These are phyloP conservation scores for Mastacembelus armatus DNA, from an alignment of 2,797 vertebrate genomes.

Conservation along the genomic window DNA sequence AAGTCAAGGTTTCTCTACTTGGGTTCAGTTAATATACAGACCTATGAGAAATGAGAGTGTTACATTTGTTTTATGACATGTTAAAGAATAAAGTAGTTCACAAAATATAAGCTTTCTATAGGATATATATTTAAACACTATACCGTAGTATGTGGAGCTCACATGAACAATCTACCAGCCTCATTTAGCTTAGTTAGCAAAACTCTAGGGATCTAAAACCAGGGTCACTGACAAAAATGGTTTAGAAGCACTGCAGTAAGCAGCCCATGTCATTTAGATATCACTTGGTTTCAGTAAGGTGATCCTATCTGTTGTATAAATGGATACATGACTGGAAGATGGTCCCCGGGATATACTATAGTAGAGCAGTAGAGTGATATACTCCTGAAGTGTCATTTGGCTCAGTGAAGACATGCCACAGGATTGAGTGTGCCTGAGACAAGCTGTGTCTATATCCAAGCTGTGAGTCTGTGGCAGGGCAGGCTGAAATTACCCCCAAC, in stretches of 20 bases:
- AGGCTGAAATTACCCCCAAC: conserved; percentile 36
- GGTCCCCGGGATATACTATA: conserved; percentile 12
- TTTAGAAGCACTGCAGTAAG: conserved; percentile 3
- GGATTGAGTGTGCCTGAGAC: conserved; percentile 36
- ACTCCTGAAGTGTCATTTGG: conserved; percentile 30
- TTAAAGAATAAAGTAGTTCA: conserved; percentile 12
- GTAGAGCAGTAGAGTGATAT: conserved; percentile 27
- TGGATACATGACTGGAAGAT: conserved; percentile 13
- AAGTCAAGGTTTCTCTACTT: conserved; percentile 1
- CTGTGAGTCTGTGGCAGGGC: conserved; percentile 46
- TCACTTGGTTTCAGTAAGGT: conserved; percentile 3
- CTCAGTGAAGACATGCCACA: conserved; percentile 56
- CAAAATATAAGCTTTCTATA: not conserved
- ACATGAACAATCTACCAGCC: not conserved
- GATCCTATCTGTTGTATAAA: conserved; percentile 19
- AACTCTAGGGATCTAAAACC: conserved; percentile 13
- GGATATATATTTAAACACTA: no score
- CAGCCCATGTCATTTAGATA: conserved; percentile 11
- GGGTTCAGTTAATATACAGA: not conserved
- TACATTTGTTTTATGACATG: conserved; percentile 6
- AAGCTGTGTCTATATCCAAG: conserved; percentile 31
- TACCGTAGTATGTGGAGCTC: not conserved
- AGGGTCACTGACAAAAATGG: not conserved
- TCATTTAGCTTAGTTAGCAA: not conserved
- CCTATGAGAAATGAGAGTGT: not conserved